Conservation (phyloP, 1,140 invertebrate genomes). For the Camponotus vicinus region DNA sequence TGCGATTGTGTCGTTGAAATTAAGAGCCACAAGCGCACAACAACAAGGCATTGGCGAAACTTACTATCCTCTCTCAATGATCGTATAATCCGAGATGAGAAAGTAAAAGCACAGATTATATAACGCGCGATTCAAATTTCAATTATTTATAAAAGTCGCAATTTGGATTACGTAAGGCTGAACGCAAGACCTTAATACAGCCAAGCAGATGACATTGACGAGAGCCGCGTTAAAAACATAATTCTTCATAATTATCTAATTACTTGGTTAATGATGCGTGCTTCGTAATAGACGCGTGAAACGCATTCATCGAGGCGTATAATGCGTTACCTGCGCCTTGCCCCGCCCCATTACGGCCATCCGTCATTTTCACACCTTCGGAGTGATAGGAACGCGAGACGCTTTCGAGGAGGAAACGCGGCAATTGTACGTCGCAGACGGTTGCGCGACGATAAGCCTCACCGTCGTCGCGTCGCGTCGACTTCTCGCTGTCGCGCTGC, state of each 20-base stretch:
- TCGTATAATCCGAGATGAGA: background rate
- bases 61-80: background rate
- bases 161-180: background rate
- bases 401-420: conserved; percentile 56
- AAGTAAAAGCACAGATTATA: background rate
- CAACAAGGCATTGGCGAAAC: background rate
- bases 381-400: conserved; percentile 68
- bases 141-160: no score
- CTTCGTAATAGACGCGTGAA: conserved; percentile 40
- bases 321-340: conserved; percentile 34
- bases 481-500: conserved; percentile 67
- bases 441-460: conserved; percentile 52
- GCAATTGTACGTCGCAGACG: conserved; percentile 57
- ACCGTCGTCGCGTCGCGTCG: conserved; percentile 14
- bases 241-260: conserved; percentile 41
- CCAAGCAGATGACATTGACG: background rate
- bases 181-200: background rate
- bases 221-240: background rate
- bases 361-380: conserved; percentile 77
- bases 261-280: conserved; percentile 33
- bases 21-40: background rate
- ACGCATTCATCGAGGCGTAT: conserved; percentile 43
- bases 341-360: conserved; percentile 57
- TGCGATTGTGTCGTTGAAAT: conserved; percentile 21
- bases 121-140: background rate